phyloP scores from a whole-genome alignment of 2,113 vertebrate genomes.

The Notechis scutatus region DNA sequence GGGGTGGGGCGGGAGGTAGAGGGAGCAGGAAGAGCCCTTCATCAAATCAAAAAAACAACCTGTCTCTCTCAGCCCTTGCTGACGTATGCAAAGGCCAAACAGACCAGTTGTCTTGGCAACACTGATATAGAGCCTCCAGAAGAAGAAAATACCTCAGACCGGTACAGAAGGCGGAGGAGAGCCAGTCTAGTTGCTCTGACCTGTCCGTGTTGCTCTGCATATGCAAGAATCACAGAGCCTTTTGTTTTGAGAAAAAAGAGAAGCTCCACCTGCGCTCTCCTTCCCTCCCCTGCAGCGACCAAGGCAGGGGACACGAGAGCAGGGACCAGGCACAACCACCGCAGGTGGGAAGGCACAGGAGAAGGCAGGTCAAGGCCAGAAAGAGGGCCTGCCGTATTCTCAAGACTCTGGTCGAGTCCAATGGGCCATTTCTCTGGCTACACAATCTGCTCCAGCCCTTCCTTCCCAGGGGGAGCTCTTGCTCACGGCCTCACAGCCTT shows the following conservation, averaged over 20 bases:
- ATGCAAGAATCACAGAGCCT: neutral
- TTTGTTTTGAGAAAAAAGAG: neutral
- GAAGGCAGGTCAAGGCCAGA: neutral
- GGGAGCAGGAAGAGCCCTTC: neutral
- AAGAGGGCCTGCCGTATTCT: neutral
- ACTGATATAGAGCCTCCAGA: neutral
- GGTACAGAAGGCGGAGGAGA: neutral
- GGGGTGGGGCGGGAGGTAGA: fast-evolving
- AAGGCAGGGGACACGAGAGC: neutral
- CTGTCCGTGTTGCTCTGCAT: neutral
- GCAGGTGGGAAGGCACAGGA: neutral
- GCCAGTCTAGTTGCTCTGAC: neutral
- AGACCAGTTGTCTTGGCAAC: too few relatives aligned
- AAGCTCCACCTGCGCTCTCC: neutral
- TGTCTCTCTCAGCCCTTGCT: neutral
- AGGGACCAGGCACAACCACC: neutral
- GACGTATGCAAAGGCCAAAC: neutral
- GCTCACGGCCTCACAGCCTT: neutral
- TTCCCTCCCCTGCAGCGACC: neutral
- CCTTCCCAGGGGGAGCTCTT: neutral
- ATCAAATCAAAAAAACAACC: neutral
- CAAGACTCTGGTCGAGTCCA: neutral
- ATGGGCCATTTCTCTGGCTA: neutral
- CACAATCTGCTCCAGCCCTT: neutral
- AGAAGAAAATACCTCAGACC: neutral